Percentiles rank a stretch among this genome's conserved stretches.
phyloP scores from a whole-genome alignment of 2,113 vertebrate species.

The Nipponia nippon region DNA sequence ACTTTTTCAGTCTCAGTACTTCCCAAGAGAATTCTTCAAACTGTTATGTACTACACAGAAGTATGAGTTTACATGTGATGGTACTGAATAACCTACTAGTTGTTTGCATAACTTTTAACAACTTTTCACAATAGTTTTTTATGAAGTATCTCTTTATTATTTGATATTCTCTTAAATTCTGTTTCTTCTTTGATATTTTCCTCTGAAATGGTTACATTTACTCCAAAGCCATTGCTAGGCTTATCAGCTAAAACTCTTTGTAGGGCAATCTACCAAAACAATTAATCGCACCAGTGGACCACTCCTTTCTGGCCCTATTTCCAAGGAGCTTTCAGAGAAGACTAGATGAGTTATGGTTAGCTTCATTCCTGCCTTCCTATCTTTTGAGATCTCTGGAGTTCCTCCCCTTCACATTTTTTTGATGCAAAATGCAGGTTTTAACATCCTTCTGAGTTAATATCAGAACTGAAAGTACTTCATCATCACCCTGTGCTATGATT shows the following conservation, averaged over 20 bases:
- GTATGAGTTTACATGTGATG: neutral
- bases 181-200: neutral
- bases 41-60: neutral
- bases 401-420: neutral
- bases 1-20: neutral
- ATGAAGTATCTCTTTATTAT: neutral
- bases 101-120: neutral
- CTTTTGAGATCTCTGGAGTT: neutral
- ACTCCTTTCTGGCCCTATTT: neutral
- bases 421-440: neutral
- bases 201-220: neutral
- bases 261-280: neutral
- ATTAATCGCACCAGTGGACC: rapidly evolving
- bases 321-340: neutral
- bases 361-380: neutral
- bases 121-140: neutral
- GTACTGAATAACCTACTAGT: neutral
- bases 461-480: neutral
- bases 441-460: neutral
- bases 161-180: neutral
- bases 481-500: neutral
- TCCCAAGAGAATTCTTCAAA: neutral
- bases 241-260: neutral
- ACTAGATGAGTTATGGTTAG: neutral
- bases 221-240: neutral